These are phyloP conservation scores for Pseudomyrmex gracilis DNA, from an alignment of 1,140 invertebrate genomes.

Conservation along the genomic window DNA sequence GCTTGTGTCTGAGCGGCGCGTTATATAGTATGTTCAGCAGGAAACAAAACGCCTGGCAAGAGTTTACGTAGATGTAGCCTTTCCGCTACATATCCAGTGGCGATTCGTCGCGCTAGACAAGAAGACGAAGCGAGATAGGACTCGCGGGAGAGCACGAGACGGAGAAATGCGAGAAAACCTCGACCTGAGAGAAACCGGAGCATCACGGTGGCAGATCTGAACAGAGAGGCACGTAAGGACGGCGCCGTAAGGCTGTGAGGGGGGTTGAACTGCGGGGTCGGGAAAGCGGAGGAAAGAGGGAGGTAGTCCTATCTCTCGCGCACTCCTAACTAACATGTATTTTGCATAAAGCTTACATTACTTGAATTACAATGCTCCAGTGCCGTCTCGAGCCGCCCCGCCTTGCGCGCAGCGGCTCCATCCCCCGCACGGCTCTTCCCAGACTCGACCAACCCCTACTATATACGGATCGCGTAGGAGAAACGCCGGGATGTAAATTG, in stretches of 20 bases:
- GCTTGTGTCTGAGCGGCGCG: constrained; percentile 10
- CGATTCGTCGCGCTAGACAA: constrained; percentile 40
- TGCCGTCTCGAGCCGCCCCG: constrained; percentile 75
- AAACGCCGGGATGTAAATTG: constrained; percentile 82
- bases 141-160: constrained; percentile 31
- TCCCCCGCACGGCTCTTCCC: constrained; percentile 1
- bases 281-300: constrained; percentile 33
- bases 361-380: constrained; percentile 84
- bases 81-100: constrained; percentile 58
- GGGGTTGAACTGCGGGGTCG: constrained; percentile 31
- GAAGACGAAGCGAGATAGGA: constrained; percentile 15
- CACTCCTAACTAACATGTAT: constrained; percentile 85
- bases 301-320: constrained; percentile 81
- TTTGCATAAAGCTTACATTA: constrained; percentile 85
- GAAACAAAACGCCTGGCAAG: background rate
- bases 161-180: constrained; percentile 25
- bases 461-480: constrained; percentile 52
- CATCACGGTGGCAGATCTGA: constrained; percentile 37
- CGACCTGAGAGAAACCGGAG: constrained; percentile 38
- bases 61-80: constrained; percentile 32
- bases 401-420: constrained; percentile 4
- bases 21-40: constrained; percentile 9
- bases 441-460: constrained; percentile 46
- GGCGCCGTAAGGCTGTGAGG: constrained; percentile 50
- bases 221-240: constrained; percentile 62